Percentiles rank a stretch among this genome's conserved stretches.
Evolutionary conservation across 2,888 invertebrate species (phyloP).

Genomic region (Drosophila crucigera): DNA sequence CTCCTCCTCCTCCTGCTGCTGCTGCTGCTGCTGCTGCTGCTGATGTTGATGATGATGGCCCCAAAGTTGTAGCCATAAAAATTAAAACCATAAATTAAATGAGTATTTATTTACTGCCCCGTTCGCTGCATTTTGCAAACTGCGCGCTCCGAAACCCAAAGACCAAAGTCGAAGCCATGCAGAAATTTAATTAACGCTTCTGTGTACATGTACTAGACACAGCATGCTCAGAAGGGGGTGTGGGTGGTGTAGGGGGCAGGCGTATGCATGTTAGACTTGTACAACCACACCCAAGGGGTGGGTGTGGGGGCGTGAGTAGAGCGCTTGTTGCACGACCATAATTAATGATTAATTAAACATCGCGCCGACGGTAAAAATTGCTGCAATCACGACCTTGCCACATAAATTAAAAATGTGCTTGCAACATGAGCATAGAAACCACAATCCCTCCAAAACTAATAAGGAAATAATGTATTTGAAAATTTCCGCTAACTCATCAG

Average conservation of each 20-base stretch:
- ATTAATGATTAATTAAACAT: constrained; percentile 77
- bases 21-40: constrained; percentile 14
- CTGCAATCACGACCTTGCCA: constrained; percentile 43
- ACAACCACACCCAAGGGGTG: constrained; percentile 1
- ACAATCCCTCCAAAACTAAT: not conserved
- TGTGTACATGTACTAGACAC: constrained; percentile 76
- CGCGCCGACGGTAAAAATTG: constrained; percentile 27
- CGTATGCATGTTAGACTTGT: not conserved
- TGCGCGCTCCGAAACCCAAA: constrained; percentile 8
- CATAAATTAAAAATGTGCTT: constrained; percentile 43
- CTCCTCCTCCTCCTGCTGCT: not conserved
- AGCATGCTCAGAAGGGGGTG: constrained; percentile 47
- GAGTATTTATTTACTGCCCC: constrained; percentile 78
- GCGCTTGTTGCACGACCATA: constrained; percentile 64
- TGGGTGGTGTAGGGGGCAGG: not conserved
- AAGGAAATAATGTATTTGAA: not conserved
- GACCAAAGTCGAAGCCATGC: constrained; percentile 54
- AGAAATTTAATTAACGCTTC: constrained; percentile 81
- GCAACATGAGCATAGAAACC: not conserved
- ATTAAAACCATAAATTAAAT: constrained; percentile 81
- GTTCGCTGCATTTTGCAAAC: constrained; percentile 58
- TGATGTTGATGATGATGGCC: constrained; percentile 55
- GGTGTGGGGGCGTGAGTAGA: constrained; percentile 34
- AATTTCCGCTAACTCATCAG: not conserved
- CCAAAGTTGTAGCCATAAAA: constrained; percentile 79